Conservation (phyloP, 2,113 vertebrate genomes). For the Tauraco erythrolophus region DNA sequence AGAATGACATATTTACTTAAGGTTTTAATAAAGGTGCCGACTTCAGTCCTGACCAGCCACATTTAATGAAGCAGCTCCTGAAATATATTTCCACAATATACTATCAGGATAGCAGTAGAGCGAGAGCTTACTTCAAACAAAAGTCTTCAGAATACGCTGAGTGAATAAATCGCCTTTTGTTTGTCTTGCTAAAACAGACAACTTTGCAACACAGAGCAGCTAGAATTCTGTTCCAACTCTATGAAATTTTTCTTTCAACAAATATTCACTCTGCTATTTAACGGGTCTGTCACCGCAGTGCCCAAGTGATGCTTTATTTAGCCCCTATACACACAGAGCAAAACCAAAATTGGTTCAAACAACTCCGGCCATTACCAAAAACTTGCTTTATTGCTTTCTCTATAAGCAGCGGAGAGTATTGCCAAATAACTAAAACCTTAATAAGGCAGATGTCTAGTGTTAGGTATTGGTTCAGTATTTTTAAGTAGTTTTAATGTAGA, state of each 20-base stretch:
- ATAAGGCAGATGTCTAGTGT: not conserved
- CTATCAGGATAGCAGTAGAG: not conserved
- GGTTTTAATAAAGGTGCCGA: not conserved
- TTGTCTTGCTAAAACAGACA: not conserved
- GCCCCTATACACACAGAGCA: not conserved
- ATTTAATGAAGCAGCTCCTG: not conserved
- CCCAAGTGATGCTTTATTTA: not conserved
- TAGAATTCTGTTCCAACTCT: not conserved
- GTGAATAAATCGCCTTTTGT: not conserved
- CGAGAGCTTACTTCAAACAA: not conserved
- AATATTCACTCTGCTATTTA: not conserved
- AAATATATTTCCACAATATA: not conserved
- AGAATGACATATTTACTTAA: not conserved
- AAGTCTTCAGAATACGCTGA: not conserved
- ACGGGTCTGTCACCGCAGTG: not conserved
- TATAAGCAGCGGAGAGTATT: not conserved
- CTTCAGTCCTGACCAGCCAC: not conserved
- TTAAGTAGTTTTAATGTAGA: not conserved
- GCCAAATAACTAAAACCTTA: conserved; percentile 25
- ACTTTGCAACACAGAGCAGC: not conserved
- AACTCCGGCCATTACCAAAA: not conserved
- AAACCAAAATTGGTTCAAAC: not conserved
- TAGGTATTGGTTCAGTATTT: not conserved
- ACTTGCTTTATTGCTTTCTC: not conserved
- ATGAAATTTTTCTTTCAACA: not conserved